Percentiles rank a stretch among this genome's conserved stretches.
Conservation (phyloP, 2,797 vertebrate species). For the Pristis pectinata region DNA sequence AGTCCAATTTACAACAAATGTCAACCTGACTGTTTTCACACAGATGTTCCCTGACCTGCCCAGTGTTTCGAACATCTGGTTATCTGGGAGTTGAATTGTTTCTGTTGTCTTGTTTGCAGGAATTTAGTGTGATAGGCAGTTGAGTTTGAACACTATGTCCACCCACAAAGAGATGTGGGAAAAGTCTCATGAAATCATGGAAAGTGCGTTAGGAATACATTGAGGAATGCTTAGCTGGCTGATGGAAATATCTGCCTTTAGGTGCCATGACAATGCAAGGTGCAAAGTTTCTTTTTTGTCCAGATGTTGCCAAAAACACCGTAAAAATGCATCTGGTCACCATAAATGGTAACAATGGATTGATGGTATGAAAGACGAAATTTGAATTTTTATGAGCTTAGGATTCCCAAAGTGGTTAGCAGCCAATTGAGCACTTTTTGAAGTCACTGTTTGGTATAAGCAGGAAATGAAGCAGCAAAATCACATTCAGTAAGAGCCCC, state of each 20-base stretch:
- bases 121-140: neutral
- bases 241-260: neutral
- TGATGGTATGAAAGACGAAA: neutral
- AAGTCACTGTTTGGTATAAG: neutral
- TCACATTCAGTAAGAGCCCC: neutral
- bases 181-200: neutral
- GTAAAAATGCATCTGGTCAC: neutral
- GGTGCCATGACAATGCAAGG: neutral
- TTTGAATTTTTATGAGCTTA: neutral
- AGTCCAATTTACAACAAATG: neutral
- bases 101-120: neutral
- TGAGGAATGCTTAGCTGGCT: neutral
- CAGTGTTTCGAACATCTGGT: neutral
- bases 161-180: neutral
- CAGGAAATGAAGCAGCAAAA: neutral
- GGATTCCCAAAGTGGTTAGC: neutral
- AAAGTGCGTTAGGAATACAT: neutral
- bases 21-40: neutral
- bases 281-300: neutral
- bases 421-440: neutral
- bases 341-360: neutral
- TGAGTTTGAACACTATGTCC: too few species aligned
- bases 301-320: neutral
- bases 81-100: neutral
- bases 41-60: neutral